A percentile compares a stretch with the other conserved stretches of the same genome.
Conservation (phyloP, 2,888 invertebrate genomes). For the Drosophila koepferae region DNA sequence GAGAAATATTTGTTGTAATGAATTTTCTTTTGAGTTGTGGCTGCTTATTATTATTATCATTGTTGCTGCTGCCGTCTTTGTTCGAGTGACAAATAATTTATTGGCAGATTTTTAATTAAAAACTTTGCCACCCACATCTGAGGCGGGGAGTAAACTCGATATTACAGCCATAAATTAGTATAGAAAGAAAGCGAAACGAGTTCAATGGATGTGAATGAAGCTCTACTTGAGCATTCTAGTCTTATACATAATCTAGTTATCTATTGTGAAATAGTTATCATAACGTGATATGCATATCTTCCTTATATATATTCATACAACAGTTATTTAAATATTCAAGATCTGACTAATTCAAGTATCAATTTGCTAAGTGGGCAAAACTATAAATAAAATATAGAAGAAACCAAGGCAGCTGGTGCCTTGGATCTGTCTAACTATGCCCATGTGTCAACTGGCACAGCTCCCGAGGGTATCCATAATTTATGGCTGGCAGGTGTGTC, state of each 20-base stretch:
- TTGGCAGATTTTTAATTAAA: constrained; percentile 79
- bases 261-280: no score
- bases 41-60: constrained; percentile 50
- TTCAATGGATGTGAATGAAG: not conserved
- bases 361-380: constrained; percentile 58
- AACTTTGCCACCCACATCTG: constrained; percentile 41
- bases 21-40: constrained; percentile 71
- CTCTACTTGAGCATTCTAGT: no score
- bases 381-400: not conserved
- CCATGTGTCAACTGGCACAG: constrained; percentile 59
- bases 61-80: constrained; percentile 51
- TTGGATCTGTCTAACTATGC: constrained; percentile 23
- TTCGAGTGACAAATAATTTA: constrained; percentile 73
- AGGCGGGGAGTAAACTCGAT: constrained; percentile 40
- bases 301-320: not conserved
- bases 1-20: constrained; percentile 79
- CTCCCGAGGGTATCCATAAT: constrained; percentile 39
- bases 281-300: no score
- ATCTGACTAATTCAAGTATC: constrained; percentile 33
- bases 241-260: no score
- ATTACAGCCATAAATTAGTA: constrained; percentile 61
- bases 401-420: constrained; percentile 31
- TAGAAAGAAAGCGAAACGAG: not conserved
- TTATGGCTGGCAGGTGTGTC: constrained; percentile 67
- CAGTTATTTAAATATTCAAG: not conserved